Evolutionary conservation across 2,113 vertebrate genomes (phyloP), one percentile per base, ranked within the genome.

Genomic region (Solenodon paradoxus): DNA sequence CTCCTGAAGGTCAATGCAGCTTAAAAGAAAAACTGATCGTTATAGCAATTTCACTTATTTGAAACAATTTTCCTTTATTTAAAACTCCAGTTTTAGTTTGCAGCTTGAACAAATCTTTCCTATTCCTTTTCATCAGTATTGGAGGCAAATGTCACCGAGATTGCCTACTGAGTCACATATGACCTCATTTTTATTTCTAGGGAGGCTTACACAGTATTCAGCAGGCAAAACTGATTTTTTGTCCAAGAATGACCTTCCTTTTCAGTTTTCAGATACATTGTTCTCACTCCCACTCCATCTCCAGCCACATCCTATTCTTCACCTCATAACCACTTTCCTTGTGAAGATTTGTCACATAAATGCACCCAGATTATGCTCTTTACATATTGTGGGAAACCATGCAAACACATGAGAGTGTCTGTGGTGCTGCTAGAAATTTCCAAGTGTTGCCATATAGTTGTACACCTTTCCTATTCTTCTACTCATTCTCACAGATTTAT

Each of bases 21-120:
- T 83, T 92, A 86, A 42, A 61, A 30, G 47, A 83, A 92, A 86
- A 92, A 82, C 32, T 84, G 22, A 22, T 49, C 22, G 30, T 68
- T 71, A 26, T 24, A 72, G 40, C 35, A 71, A 78, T 55, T 79
- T 93, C 13, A 61, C 12, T 96, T 49, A n/a, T 64, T 77, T 94
- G 53, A 72, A 22, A 30, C 79, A 20, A 93, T 69, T 88, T 88
- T 17, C 6, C 26, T 57, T n/a, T 49, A 35, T 47, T 35, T 82
- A 69, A 74, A 64, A 84, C 3, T 17, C 69, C 7, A 38, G 2
- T 91, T 9, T 45, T 72, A 26, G 57, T 79, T 53, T 93, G 32
- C 16, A 38, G 19, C 55, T 75, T 74, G 32, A 49, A 49, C 51
- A 12, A 59, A 0, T 84, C 79, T 90, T 86, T 68, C 64, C 30